Conservation (phyloP, 2,113 vertebrate species). For the Rhea americana region DNA sequence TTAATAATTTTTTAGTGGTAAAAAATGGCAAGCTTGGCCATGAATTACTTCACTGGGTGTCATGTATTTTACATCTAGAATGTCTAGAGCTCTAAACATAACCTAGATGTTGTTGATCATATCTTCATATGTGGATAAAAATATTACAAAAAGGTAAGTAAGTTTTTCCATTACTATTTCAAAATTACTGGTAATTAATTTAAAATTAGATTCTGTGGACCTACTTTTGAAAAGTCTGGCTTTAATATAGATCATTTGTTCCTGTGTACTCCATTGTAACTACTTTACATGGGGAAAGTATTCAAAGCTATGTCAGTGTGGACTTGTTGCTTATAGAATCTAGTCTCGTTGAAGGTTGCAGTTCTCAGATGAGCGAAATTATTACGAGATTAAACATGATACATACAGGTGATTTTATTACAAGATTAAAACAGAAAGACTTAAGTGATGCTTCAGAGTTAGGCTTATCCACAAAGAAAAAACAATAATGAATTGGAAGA, state of each 20-base stretch:
- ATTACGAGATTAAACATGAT: background rate
- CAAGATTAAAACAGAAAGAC: background rate
- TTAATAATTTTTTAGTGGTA: background rate
- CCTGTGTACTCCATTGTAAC: background rate
- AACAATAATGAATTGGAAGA: background rate
- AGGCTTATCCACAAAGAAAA: background rate
- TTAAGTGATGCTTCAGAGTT: background rate
- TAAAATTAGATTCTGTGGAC: background rate
- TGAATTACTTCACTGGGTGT: background rate
- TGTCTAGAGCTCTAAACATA: background rate
- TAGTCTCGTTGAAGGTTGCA: background rate
- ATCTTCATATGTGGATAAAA: background rate
- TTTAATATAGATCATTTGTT: background rate
- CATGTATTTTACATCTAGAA: background rate
- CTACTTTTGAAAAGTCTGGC: background rate
- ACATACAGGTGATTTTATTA: background rate
- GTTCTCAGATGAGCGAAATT: background rate
- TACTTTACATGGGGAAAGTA: background rate
- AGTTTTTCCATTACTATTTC: background rate
- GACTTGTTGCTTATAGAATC: background rate
- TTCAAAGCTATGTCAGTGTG: background rate
- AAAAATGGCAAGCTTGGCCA: background rate
- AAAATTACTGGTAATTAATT: background rate
- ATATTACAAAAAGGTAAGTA: no score
- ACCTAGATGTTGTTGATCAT: background rate